These are phyloP conservation scores for Spatula versicolor DNA, from an alignment of 2,797 vertebrate species.

Conservation along the genomic window DNA sequence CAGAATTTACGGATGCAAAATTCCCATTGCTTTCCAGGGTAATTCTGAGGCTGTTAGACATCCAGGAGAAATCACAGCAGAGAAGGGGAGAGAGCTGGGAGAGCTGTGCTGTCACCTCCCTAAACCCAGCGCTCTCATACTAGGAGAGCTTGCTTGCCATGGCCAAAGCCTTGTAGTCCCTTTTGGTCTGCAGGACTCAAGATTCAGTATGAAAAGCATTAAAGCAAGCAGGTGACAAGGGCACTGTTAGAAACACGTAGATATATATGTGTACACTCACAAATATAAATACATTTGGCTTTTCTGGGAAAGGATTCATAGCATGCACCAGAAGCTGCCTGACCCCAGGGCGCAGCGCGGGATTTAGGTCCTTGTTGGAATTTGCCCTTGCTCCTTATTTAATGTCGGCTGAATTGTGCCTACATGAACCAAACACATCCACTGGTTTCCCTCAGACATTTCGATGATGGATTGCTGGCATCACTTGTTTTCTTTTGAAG, in stretches of 20 bases:
- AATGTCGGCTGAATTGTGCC: not conserved
- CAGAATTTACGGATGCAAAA: not conserved
- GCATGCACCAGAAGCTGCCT: not conserved
- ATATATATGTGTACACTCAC: not conserved
- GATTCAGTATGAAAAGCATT: not conserved
- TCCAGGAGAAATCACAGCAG: not conserved
- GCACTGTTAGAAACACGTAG: not conserved
- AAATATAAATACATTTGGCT: not conserved
- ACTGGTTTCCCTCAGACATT: conserved; percentile 23
- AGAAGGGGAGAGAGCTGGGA: not conserved
- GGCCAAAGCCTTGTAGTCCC: not conserved
- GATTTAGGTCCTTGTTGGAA: conserved; percentile 7
- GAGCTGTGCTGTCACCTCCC: not conserved
- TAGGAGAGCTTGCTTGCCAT: not conserved
- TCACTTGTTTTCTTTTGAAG: conserved; percentile 53
- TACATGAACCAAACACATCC: not conserved
- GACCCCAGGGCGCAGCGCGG: not conserved
- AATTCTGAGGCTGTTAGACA: not conserved
- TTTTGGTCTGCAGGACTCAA: not conserved
- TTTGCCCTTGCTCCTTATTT: not conserved
- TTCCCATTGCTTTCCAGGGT: not conserved
- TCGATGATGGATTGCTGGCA: conserved; percentile 39
- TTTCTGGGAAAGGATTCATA: conserved; percentile 1
- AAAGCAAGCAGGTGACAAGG: not conserved
- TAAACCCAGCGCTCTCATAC: not conserved